These are phyloP conservation scores for Rhynchopsitta pachyrhyncha DNA, from an alignment of 2,113 vertebrate species.

Conservation along the genomic window DNA sequence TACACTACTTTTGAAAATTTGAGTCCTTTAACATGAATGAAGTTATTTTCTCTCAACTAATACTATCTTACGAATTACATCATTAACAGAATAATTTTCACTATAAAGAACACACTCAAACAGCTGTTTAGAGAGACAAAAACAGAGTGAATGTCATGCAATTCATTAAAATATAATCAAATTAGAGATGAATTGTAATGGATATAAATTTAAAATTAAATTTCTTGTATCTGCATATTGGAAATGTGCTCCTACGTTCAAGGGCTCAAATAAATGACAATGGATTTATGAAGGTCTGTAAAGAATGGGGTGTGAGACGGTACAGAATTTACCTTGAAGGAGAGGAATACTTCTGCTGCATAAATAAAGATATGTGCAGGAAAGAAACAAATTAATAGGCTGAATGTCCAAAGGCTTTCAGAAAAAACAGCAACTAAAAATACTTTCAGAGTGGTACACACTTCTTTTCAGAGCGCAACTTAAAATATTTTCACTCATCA, in stretches of 20 bases:
- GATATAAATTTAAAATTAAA: background rate
- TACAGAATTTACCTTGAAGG: conserved; percentile 65
- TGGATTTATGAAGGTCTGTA: conserved; percentile 37
- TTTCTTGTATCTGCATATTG: background rate
- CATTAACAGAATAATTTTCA: background rate
- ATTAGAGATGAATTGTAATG: background rate
- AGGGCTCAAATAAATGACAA: background rate
- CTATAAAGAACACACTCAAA: background rate
- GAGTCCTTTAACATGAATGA: background rate
- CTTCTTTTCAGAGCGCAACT: background rate
- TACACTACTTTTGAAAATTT: background rate
- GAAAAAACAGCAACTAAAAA: background rate
- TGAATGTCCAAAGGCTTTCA: background rate
- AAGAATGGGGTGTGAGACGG: background rate
- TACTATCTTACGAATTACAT: background rate
- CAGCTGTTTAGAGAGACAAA: background rate
- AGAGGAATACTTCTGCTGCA: conserved; percentile 62
- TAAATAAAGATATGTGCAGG: conserved; percentile 53
- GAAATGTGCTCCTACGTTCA: background rate
- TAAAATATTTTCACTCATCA: background rate
- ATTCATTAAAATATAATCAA: background rate
- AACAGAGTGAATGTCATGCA: background rate
- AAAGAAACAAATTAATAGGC: conserved; percentile 59
- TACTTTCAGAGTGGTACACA: background rate
- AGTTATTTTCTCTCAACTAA: background rate